Evolutionary conservation across 1,140 invertebrate genomes (phyloP).

Genomic region (Scaptomyza graminum): DNA sequence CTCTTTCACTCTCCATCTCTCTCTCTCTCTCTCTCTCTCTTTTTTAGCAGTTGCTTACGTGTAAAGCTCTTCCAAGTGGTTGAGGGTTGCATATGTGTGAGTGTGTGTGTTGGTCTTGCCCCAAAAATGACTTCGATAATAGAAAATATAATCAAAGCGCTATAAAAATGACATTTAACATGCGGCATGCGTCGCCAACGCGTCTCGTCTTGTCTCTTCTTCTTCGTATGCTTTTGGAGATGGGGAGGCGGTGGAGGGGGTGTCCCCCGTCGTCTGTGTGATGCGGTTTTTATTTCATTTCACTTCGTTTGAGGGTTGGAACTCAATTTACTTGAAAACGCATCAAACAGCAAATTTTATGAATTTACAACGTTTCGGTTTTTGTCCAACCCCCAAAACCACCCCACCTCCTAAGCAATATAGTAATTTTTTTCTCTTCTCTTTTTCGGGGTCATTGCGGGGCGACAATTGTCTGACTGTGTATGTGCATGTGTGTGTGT

Average conservation of each 20-base stretch:
- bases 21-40: neutral
- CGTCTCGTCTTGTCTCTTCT: slow-evolving; percentile 44
- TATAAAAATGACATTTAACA: slow-evolving; percentile 82
- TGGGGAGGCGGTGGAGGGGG: neutral
- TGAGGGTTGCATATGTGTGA: slow-evolving; percentile 33
- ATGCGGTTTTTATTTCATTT: slow-evolving; percentile 81
- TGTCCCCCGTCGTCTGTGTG: slow-evolving; percentile 18
- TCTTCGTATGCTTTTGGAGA: neutral
- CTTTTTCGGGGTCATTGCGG: slow-evolving; percentile 66
- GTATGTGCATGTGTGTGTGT: slow-evolving; percentile 42
- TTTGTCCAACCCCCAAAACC: slow-evolving; percentile 33
- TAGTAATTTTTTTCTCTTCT: slow-evolving; percentile 44
- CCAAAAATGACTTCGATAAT: slow-evolving; percentile 78
- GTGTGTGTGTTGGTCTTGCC: slow-evolving; percentile 44
- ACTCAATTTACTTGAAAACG: slow-evolving; percentile 82
- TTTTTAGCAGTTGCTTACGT: slow-evolving; percentile 48
- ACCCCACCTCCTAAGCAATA: slow-evolving; percentile 18
- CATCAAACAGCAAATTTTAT: slow-evolving; percentile 82
- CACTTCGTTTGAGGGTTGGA: slow-evolving; percentile 79
- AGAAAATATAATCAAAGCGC: slow-evolving; percentile 82
- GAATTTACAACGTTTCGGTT: slow-evolving; percentile 79
- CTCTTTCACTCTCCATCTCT: neutral
- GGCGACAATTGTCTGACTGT: slow-evolving; percentile 70
- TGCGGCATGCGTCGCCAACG: slow-evolving; percentile 74
- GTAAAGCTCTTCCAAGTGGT: slow-evolving; percentile 47